Evolutionary conservation across 2,888 invertebrate species (phyloP).

Genomic region (Hesperia comma): DNA sequence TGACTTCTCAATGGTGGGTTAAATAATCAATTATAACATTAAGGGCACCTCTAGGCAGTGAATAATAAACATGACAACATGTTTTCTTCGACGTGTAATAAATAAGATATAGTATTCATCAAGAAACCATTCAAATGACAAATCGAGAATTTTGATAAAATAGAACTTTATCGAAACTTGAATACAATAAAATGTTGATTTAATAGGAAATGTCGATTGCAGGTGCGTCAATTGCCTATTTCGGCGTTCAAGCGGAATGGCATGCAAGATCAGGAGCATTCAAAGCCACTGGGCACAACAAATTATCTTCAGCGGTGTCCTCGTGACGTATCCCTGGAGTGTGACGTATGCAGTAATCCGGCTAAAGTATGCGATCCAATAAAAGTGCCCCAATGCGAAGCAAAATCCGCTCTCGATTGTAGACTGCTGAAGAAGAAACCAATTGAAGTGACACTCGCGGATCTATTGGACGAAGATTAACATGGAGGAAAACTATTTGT

Average conservation of each 20-base stretch:
- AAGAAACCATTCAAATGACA: conserved; percentile 1
- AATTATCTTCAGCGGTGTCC: conserved; percentile 69
- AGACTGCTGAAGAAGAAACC: conserved; percentile 60
- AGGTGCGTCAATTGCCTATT: conserved; percentile 72
- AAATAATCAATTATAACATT: conserved; percentile 48
- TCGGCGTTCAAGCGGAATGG: conserved; percentile 78
- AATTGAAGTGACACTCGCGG: conserved; percentile 64
- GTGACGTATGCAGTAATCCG: conserved; percentile 53
- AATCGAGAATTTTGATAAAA: conserved; percentile 6
- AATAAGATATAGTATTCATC: background rate
- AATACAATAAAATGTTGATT: conserved; percentile 44
- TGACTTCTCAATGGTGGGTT: conserved; percentile 57
- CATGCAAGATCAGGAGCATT: conserved; percentile 77
- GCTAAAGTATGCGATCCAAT: conserved; percentile 62
- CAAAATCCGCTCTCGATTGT: conserved; percentile 48
- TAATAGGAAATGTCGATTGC: conserved; percentile 67
- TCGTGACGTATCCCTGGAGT: conserved; percentile 67
- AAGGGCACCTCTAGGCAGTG: conserved; percentile 43
- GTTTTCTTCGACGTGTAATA: conserved; percentile 27
- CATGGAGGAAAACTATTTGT: background rate
- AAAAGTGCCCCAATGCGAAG: conserved; percentile 60
- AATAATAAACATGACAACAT: conserved; percentile 41
- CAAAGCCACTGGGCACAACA: conserved; percentile 64
- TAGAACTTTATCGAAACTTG: conserved; percentile 7
- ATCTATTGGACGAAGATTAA: conserved; percentile 61